Evolutionary conservation across 2,113 vertebrate genomes (phyloP).

Genomic region (Phalacrocorax pelagicus): DNA sequence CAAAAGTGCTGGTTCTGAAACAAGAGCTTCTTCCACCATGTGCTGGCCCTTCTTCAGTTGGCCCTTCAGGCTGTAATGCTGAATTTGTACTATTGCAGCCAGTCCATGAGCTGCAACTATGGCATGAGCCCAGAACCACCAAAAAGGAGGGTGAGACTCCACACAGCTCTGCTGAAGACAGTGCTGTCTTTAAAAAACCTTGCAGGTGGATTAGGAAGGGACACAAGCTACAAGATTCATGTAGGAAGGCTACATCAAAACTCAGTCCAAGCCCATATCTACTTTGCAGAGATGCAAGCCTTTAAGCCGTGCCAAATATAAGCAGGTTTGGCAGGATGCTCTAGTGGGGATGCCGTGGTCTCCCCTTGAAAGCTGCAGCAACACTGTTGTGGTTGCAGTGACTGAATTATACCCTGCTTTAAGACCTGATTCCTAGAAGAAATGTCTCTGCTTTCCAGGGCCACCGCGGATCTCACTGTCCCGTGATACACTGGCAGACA

Average conservation of each 20-base stretch:
- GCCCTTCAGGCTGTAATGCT: neutral
- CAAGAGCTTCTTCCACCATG: neutral
- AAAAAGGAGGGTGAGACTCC: neutral
- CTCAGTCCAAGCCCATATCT: neutral
- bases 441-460: neutral
- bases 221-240: neutral
- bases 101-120: rapidly evolving
- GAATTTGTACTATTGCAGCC: neutral
- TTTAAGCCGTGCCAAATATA: neutral
- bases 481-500: rapidly evolving
- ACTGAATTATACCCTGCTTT: neutral
- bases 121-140: neutral
- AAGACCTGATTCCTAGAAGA: neutral
- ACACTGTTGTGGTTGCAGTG: rapidly evolving
- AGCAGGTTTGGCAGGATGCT: neutral
- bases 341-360: neutral
- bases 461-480: rapidly evolving
- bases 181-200: rapidly evolving
- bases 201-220: neutral
- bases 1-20: neutral
- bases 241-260: neutral
- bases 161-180: neutral
- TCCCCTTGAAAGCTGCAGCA: neutral
- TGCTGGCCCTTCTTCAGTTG: neutral
- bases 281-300: neutral